These are phyloP conservation scores for Papilio polyxenes DNA, from an alignment of 1,140 invertebrate species.

Conservation along the genomic window DNA sequence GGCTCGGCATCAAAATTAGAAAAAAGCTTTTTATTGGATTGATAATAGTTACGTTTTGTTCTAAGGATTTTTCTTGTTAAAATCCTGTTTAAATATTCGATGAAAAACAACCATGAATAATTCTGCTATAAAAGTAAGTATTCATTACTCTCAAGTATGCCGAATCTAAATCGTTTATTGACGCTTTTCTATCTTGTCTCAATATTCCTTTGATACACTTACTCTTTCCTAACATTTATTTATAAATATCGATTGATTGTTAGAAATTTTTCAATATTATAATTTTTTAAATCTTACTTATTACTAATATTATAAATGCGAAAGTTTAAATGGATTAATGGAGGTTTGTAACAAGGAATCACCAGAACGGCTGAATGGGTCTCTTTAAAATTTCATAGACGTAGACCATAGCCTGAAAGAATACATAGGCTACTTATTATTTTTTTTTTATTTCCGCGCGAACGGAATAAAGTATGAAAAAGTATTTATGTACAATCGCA, in stretches of 20 bases:
- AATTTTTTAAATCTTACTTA: no score
- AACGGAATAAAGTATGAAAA: no score
- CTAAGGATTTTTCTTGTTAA: background rate
- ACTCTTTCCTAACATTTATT: background rate
- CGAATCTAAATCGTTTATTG: background rate
- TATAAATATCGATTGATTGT: background rate
- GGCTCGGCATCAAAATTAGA: background rate
- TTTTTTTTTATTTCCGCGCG: no score
- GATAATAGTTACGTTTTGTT: background rate
- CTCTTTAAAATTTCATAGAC: no score
- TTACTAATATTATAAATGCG: no score
- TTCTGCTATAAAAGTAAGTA: constrained; percentile 7
- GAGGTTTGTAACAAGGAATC: no score
- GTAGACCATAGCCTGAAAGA: no score
- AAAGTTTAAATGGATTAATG: no score
- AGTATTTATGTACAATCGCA: no score
- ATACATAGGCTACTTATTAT: no score
- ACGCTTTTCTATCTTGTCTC: background rate
- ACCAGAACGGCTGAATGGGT: no score
- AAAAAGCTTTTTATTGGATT: background rate
- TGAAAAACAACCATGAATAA: constrained; percentile 20
- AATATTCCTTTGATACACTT: background rate
- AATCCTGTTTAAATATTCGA: background rate
- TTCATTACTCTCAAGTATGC: background rate
- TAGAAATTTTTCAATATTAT: background rate